Evolutionary conservation across 1,140 invertebrate species (phyloP).

Genomic region (Acromyrmex charruanus): DNA sequence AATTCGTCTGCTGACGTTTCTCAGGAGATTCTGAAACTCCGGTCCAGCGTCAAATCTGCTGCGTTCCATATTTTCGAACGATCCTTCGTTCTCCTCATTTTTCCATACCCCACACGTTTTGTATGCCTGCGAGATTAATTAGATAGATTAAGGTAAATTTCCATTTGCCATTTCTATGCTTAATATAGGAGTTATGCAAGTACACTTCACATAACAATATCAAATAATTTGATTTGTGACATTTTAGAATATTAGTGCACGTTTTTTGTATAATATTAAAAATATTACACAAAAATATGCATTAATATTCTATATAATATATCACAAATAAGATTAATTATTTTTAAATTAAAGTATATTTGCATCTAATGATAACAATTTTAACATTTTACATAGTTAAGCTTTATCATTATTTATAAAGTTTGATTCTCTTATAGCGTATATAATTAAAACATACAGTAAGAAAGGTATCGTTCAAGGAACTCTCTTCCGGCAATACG

Average conservation of each 20-base stretch:
- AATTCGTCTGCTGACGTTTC: slow-evolving; percentile 84
- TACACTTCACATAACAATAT: background rate
- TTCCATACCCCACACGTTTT: slow-evolving; percentile 79
- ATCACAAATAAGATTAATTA: too few species aligned
- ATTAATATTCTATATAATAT: too few species aligned
- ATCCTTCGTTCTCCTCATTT: slow-evolving; percentile 76
- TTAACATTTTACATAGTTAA: background rate
- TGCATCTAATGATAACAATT: too few species aligned
- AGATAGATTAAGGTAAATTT: background rate
- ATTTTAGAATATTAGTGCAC: background rate
- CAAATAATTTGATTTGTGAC: background rate
- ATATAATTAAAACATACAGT: slow-evolving; percentile 69
- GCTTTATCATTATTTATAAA: background rate
- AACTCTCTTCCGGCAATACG: slow-evolving; percentile 60
- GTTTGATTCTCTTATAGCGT: background rate
- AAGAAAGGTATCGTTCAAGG: slow-evolving; percentile 79
- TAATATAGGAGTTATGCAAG: background rate
- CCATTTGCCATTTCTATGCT: background rate
- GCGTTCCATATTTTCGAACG: slow-evolving; percentile 78
- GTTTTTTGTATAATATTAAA: background rate
- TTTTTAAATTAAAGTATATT: too few species aligned
- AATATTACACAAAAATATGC: too few species aligned
- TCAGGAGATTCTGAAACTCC: slow-evolving; percentile 81
- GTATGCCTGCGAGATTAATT: slow-evolving; percentile 73
- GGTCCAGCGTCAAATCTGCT: slow-evolving; percentile 81